Percentiles rank a stretch among this genome's conserved stretches.
Evolutionary conservation across 2,113 vertebrate species (phyloP).

Genomic region (Merops nubicus): DNA sequence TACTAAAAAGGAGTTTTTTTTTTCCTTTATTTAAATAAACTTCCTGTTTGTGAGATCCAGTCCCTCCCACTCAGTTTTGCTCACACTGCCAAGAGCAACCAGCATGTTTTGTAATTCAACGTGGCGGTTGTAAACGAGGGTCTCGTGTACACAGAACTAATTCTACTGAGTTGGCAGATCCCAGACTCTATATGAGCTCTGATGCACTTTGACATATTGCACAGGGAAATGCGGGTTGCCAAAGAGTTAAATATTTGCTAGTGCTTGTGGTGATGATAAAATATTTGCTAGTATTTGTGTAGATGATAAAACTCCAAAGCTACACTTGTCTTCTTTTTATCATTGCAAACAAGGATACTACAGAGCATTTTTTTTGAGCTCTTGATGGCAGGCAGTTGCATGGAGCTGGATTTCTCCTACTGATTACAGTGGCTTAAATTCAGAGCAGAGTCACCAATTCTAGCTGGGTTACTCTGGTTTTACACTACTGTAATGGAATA

Average conservation of each 20-base stretch:
- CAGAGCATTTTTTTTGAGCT: conserved; percentile 10
- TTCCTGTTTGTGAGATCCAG: conserved; percentile 15
- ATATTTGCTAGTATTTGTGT: conserved; percentile 31
- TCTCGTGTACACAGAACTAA: neutral
- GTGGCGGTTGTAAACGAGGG: neutral
- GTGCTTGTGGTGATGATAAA: conserved; percentile 7
- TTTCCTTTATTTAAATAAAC: conserved; percentile 22
- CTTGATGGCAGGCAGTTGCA: neutral
- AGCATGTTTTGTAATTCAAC: neutral
- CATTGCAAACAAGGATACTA: conserved; percentile 16
- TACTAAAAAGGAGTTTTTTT: neutral
- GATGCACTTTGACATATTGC: conserved; percentile 46
- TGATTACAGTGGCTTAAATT: conserved; percentile 19
- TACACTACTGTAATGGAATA: neutral
- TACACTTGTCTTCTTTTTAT: neutral
- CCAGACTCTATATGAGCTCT: neutral
- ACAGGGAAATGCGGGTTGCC: conserved; percentile 17
- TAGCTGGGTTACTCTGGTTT: conserved; percentile 14
- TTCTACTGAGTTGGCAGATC: conserved; percentile 32
- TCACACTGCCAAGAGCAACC: neutral
- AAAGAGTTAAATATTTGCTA: conserved; percentile 74
- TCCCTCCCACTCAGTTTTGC: neutral
- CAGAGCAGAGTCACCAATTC: neutral
- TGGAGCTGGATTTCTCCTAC: neutral
- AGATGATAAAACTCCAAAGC: conserved; percentile 36